Evolutionary conservation across 2,113 vertebrate genomes (phyloP).

Genomic region (Phyllostomus hastatus): DNA sequence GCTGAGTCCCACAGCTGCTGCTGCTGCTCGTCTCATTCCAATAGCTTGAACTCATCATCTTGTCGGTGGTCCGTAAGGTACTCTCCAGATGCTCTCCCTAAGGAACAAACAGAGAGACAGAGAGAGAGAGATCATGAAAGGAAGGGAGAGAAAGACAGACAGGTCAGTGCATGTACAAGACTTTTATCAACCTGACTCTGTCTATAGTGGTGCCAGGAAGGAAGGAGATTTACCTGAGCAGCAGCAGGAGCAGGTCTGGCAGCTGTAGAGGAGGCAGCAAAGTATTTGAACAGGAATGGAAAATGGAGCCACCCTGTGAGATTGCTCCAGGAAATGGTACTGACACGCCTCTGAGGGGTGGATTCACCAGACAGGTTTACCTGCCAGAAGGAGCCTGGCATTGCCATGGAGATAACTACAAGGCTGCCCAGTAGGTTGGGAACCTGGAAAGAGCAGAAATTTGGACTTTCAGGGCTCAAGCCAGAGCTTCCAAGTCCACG

Average conservation of each 20-base stretch:
- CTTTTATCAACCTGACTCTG: slow-evolving; percentile 11
- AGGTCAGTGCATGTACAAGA: not conserved
- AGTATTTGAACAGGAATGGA: slow-evolving; percentile 58
- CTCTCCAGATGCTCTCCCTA: slow-evolving; percentile 30
- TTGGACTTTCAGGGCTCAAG: not conserved
- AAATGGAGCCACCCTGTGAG: slow-evolving; percentile 63
- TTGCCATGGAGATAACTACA: not conserved
- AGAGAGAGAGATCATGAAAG: not conserved
- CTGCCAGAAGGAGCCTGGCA: slow-evolving; percentile 32
- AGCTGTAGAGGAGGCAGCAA: slow-evolving; percentile 38
- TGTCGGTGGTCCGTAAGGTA: slow-evolving; percentile 25
- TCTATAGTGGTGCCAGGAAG: not conserved
- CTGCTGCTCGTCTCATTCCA: slow-evolving; percentile 63
- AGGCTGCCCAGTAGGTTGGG: not conserved
- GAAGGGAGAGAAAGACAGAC: not conserved
- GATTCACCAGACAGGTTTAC: slow-evolving; percentile 46
- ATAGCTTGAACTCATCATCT: slow-evolving; percentile 69
- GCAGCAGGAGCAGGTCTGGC: slow-evolving; percentile 58
- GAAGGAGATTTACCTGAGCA: slow-evolving; percentile 58
- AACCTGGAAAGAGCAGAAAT: not conserved
- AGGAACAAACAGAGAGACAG: slow-evolving; percentile 21
- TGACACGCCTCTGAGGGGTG: slow-evolving; percentile 63
- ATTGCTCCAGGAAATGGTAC: slow-evolving; percentile 69
- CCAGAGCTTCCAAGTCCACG: not conserved
- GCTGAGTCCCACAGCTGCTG: slow-evolving; percentile 73